phyloP scores from a whole-genome alignment of 2,888 invertebrate genomes.

The Dryadula phaetusa region DNA sequence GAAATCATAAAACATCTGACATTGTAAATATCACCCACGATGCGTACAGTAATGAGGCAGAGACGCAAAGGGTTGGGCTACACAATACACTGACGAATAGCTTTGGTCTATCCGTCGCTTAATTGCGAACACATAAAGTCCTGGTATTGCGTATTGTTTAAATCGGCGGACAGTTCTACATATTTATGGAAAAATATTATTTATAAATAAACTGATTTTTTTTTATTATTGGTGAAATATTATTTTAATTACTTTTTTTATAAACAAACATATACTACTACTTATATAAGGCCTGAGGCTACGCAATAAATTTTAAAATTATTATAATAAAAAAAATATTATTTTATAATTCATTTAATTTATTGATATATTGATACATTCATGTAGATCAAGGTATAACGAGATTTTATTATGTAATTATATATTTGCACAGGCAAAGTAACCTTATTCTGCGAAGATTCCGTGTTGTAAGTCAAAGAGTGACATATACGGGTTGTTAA shows the following conservation, averaged over 20 bases:
- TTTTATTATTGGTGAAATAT: not conserved
- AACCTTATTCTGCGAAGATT: not conserved
- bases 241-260: not conserved
- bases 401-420: not conserved
- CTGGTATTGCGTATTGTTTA: slow-evolving; percentile 5
- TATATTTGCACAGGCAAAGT: not conserved
- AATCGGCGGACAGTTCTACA: slow-evolving; percentile 1
- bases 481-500: slow-evolving; percentile 14
- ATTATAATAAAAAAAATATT: no score
- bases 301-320: no score
- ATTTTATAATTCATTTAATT: no score
- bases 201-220: not conserved
- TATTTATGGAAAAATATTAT: not conserved
- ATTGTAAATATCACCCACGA: slow-evolving; percentile 26
- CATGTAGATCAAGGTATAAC: no score
- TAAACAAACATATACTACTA: not conserved
- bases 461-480: slow-evolving; percentile 2
- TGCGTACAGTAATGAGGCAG: slow-evolving; percentile 35
- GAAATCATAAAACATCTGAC: slow-evolving; percentile 24
- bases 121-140: slow-evolving; percentile 20
- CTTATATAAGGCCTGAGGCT: no score
- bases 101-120: slow-evolving; percentile 24
- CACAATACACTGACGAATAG: slow-evolving; percentile 36
- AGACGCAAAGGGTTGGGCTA: slow-evolving; percentile 27
- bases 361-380: no score